These are phyloP conservation scores for Clarias pachynema DNA, from an alignment of 2,797 vertebrate species.

Conservation along the genomic window DNA sequence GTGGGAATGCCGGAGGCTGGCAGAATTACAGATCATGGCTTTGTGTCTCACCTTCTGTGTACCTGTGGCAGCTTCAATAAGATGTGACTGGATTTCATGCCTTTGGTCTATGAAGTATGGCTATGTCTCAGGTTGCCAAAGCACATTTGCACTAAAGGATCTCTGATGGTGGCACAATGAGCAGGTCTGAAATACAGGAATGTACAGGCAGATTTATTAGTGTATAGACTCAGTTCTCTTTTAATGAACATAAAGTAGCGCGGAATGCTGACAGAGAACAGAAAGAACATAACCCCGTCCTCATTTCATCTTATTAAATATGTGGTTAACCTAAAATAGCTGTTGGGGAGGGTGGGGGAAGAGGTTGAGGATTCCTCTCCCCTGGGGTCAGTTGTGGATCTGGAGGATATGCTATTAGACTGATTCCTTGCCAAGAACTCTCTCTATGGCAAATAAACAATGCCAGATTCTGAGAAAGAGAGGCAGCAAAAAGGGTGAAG, in stretches of 20 bases:
- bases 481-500: neutral
- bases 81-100: constrained; percentile 67
- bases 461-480: constrained; percentile 27
- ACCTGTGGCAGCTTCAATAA: constrained; percentile 65
- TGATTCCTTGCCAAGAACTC: constrained; percentile 40
- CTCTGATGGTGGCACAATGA: constrained; percentile 43
- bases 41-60: constrained; percentile 61
- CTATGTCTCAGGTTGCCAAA: constrained; percentile 55
- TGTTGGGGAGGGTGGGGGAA: constrained; percentile 59
- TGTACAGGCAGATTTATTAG: constrained; percentile 43
- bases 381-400: constrained; percentile 56
- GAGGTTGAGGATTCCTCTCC: constrained; percentile 57
- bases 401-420: constrained; percentile 57
- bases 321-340: constrained; percentile 77
- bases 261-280: constrained; percentile 43
- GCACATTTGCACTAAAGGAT: constrained; percentile 45
- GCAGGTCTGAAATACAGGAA: constrained; percentile 40
- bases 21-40: constrained; percentile 40
- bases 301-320: constrained; percentile 72
- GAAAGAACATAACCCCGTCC: constrained; percentile 56
- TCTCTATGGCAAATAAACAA: constrained; percentile 48
- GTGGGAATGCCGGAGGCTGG: constrained; percentile 47
- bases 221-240: constrained; percentile 41
- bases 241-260: neutral
- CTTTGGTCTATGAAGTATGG: constrained; percentile 61